These are phyloP conservation scores for Ailuropoda melanoleuca DNA, from an alignment of 2,113 vertebrate genomes.

Conservation along the genomic window DNA sequence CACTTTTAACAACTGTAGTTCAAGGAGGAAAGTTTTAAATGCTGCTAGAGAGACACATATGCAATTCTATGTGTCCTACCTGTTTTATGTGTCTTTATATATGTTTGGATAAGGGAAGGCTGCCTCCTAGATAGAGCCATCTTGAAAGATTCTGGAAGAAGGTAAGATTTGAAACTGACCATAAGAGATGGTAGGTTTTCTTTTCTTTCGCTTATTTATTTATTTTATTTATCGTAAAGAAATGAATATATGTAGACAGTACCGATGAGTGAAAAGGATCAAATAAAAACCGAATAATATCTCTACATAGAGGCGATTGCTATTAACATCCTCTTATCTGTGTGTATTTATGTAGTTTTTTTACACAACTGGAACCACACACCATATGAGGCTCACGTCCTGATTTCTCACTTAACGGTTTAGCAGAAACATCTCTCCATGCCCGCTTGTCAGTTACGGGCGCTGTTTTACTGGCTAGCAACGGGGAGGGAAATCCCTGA, in stretches of 20 bases:
- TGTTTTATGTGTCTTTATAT: background rate
- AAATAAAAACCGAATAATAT: background rate
- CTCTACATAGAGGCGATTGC: background rate
- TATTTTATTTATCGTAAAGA: conserved; percentile 18
- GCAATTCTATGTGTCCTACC: background rate
- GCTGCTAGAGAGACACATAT: no score
- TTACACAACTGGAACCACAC: background rate
- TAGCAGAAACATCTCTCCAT: background rate
- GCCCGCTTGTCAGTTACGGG: background rate
- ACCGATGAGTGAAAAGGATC: background rate
- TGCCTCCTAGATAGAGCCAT: background rate
- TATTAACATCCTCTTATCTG: background rate
- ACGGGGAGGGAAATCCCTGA: background rate
- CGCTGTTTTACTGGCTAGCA: background rate
- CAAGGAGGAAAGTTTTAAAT: background rate
- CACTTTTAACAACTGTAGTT: background rate
- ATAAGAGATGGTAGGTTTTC: background rate
- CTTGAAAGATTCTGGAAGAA: background rate
- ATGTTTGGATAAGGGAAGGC: background rate
- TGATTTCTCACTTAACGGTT: background rate
- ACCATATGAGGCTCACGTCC: accelerated
- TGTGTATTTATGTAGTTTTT: background rate
- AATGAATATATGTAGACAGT: background rate
- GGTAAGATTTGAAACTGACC: background rate
- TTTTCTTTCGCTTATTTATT: background rate